These are phyloP conservation scores for Eriocheir sinensis DNA, from an alignment of 1,140 invertebrate genomes.

Conservation along the genomic window DNA sequence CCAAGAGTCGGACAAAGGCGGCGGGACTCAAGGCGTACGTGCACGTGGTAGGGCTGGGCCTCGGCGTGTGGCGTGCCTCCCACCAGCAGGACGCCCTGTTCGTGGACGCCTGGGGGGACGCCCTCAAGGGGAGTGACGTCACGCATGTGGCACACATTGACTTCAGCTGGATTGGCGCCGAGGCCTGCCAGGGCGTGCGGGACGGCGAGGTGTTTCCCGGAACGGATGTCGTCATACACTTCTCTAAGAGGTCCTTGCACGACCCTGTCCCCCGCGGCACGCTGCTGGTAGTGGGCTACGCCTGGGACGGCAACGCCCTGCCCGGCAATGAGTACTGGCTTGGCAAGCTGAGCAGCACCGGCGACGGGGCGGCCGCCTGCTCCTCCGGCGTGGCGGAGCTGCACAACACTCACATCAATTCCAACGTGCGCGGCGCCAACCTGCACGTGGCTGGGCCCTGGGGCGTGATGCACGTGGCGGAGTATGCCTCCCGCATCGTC, in stretches of 20 bases:
- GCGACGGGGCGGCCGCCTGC: constrained; percentile 86
- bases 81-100: constrained; percentile 82
- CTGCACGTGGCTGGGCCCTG: constrained; percentile 82
- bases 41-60: constrained; percentile 83
- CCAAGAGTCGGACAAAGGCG: constrained; percentile 82
- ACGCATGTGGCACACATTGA: constrained; percentile 82
- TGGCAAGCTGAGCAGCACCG: constrained; percentile 82
- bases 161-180: constrained; percentile 82
- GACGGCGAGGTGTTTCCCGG: constrained; percentile 81
- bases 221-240: constrained; percentile 81
- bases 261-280: constrained; percentile 82
- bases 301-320: constrained; percentile 87
- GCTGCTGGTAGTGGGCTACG: constrained; percentile 86
- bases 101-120: constrained; percentile 82
- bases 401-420: constrained; percentile 85
- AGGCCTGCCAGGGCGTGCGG: constrained; percentile 81
- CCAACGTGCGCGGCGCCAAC: constrained; percentile 82
- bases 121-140: constrained; percentile 79
- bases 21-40: constrained; percentile 82
- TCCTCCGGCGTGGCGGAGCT: constrained; percentile 85
- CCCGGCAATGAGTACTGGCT: constrained; percentile 82
- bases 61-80: constrained; percentile 81
- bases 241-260: constrained; percentile 81
- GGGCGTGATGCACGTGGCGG: constrained; percentile 63
- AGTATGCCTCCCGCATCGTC: not conserved